Evolutionary conservation across 2,797 vertebrate species (phyloP).

Genomic region (Rhadinocentrus ornatus): DNA sequence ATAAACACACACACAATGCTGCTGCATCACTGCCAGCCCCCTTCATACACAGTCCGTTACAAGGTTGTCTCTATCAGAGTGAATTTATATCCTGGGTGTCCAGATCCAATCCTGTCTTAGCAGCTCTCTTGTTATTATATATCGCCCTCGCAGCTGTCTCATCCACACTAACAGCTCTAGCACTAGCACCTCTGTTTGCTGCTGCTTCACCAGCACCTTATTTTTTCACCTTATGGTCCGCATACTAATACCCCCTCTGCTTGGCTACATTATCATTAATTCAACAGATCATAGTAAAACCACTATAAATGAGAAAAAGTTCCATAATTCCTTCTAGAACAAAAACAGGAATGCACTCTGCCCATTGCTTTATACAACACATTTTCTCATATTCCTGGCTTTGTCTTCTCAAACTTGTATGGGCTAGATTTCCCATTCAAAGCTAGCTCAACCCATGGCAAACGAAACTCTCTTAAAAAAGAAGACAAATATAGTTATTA

Average conservation of each 20-base stretch:
- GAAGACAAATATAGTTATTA: conserved; percentile 7
- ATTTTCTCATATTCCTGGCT: background rate
- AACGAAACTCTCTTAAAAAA: background rate
- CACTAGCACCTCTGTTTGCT: conserved; percentile 35
- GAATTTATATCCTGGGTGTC: conserved; percentile 64
- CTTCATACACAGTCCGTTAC: conserved; percentile 38
- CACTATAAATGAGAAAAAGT: background rate
- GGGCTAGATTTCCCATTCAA: background rate
- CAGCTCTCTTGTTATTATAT: conserved; percentile 56
- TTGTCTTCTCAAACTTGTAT: background rate
- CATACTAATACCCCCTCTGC: conserved; percentile 22
- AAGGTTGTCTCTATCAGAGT: conserved; percentile 55
- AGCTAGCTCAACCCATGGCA: background rate
- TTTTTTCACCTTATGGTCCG: conserved; percentile 30
- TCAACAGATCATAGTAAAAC: conserved; percentile 13
- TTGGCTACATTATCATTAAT: background rate
- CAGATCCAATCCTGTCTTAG: conserved; percentile 58
- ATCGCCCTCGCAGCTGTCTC: conserved; percentile 35
- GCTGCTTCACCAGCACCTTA: conserved; percentile 29
- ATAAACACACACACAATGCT: conserved; percentile 15
- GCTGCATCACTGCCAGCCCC: conserved; percentile 48
- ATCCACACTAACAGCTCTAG: conserved; percentile 26
- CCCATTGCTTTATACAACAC: background rate
- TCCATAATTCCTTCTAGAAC: no score
- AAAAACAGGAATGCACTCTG: no score